Conservation (phyloP, 2,888 invertebrate species). For the Calameuta pallipes region DNA sequence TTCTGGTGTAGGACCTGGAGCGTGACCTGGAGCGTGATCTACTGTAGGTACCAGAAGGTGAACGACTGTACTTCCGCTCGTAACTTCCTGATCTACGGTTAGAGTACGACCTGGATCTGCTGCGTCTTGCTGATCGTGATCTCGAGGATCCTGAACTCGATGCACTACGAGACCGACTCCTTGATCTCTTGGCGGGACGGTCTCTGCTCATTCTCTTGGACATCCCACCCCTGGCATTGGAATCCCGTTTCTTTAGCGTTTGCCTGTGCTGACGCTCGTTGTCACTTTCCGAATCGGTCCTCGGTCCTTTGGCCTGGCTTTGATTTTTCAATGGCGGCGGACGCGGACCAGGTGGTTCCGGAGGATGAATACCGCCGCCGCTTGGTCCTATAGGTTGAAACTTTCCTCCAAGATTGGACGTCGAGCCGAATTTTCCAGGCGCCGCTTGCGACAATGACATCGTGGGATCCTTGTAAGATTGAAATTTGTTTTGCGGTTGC, state of each 20-base stretch:
- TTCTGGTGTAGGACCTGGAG: slow-evolving; percentile 72
- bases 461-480: slow-evolving; percentile 51
- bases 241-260: slow-evolving; percentile 66
- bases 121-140: slow-evolving; percentile 72
- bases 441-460: slow-evolving; percentile 9
- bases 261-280: slow-evolving; percentile 54
- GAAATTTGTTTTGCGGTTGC: slow-evolving; percentile 58
- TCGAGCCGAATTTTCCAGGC: slow-evolving; percentile 48
- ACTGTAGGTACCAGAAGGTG: slow-evolving; percentile 59
- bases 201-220: slow-evolving; percentile 52
- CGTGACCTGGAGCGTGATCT: slow-evolving; percentile 65
- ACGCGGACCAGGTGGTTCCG: slow-evolving; percentile 54
- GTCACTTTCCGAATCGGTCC: slow-evolving; percentile 68
- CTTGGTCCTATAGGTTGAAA: slow-evolving; percentile 61
- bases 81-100: slow-evolving; percentile 62
- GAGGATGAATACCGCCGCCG: slow-evolving; percentile 44
- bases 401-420: slow-evolving; percentile 53
- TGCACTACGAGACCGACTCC: slow-evolving; percentile 68
- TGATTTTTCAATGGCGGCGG: slow-evolving; percentile 60
- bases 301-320: slow-evolving; percentile 70
- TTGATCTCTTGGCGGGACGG: slow-evolving; percentile 51
- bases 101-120: slow-evolving; percentile 66
- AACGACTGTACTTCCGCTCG: slow-evolving; percentile 62
- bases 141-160: slow-evolving; percentile 77
- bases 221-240: slow-evolving; percentile 57